These are phyloP conservation scores for Aradus depressus DNA, from an alignment of 2,888 invertebrate genomes.

Conservation along the genomic window DNA sequence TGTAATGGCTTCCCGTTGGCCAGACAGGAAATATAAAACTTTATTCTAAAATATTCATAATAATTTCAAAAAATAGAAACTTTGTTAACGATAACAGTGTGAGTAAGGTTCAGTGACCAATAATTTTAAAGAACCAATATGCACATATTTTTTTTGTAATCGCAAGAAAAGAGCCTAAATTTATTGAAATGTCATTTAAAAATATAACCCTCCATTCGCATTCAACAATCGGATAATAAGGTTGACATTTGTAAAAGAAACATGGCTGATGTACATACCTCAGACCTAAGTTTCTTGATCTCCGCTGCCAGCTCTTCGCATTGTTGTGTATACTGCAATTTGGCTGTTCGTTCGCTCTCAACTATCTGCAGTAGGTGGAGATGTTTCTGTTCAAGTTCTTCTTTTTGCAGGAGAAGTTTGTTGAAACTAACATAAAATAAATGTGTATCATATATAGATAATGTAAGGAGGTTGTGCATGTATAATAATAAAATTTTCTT, in stretches of 20 bases:
- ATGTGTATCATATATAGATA: no score
- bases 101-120: no score
- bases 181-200: neutral
- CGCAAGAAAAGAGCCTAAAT: no score
- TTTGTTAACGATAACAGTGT: no score
- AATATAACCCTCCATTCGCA: neutral
- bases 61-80: no score
- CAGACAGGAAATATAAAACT: no score
- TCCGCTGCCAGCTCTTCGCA: conserved; percentile 81
- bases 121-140: neutral
- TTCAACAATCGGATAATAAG: no score
- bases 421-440: conserved; percentile 60
- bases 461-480: no score
- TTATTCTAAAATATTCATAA: no score
- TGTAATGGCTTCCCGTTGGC: no score
- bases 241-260: no score
- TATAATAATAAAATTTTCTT: no score
- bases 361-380: conserved; percentile 78
- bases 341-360: conserved; percentile 82
- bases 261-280: conserved; percentile 47
- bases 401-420: conserved; percentile 76
- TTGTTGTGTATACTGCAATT: conserved; percentile 87
- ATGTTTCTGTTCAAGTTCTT: conserved; percentile 85
- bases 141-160: neutral
- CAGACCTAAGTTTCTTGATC: conserved; percentile 75